Conservation (phyloP, 1,140 invertebrate genomes). For the Coenobita brevimanus region DNA sequence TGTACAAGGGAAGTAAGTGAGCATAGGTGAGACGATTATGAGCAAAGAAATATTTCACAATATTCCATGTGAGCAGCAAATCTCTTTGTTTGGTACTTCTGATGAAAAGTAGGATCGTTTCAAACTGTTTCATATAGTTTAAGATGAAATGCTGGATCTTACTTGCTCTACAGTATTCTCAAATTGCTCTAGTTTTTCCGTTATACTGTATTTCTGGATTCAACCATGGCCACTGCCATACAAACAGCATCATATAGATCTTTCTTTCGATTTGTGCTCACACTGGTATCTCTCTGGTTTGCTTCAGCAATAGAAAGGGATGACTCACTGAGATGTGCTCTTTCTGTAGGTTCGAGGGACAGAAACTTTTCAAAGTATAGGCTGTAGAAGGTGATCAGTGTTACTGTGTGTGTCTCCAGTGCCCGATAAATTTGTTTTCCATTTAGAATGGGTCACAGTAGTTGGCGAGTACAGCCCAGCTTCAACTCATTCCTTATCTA, state of each 20-base stretch:
- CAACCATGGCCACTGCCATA: background rate
- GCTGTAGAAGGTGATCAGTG: background rate
- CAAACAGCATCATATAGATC: constrained; percentile 12
- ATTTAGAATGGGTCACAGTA: background rate
- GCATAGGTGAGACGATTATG: constrained; percentile 22
- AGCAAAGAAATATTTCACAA: constrained; percentile 32
- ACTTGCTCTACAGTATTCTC: constrained; percentile 20
- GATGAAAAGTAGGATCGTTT: background rate
- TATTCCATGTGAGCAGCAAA: background rate
- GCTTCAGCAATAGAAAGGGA: constrained; percentile 7
- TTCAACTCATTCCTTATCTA: constrained; percentile 28
- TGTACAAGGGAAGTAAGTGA: constrained; percentile 16
- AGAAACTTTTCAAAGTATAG: constrained; percentile 31
- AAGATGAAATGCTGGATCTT: constrained; percentile 30
- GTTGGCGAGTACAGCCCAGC: constrained; percentile 32
- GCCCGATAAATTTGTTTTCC: background rate
- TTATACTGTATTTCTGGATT: constrained; percentile 25
- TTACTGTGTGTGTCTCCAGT: background rate
- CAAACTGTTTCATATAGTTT: constrained; percentile 24
- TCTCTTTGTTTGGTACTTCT: background rate
- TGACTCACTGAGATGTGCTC: background rate
- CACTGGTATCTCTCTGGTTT: background rate
- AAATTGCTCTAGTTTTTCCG: constrained; percentile 13
- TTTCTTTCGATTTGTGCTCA: background rate
- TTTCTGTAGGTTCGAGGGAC: background rate